Base-by-base conservation (phyloP, 2,888 invertebrate genomes). In the Mystacides longicornis region DNA sequence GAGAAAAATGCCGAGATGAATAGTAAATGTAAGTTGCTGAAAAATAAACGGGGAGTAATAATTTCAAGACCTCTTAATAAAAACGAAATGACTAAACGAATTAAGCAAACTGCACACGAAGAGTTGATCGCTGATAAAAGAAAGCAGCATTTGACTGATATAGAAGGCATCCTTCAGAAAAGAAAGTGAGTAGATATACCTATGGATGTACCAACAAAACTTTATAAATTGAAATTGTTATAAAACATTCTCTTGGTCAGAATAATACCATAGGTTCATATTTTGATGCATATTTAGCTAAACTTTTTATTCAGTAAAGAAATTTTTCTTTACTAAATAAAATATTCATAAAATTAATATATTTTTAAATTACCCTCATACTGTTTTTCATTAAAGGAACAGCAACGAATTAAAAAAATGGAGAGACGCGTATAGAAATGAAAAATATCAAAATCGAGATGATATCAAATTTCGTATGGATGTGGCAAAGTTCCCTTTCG, bases 81-180 rank as follows among this genome's bases (percentile, higher is more conserved):
- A 55, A 61, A 63, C 1, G 64, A 67, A 19, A 68, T 70, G 50
- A 67, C 69, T 19, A 64, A 66, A 23, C 73, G 69, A 62, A 71
- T 78, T 14, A 71, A 71, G 27, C 71, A 73, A 23, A 70, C 65
- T 22, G 69, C 70, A 58, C 63, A 80, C 3, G 76, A 69, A 65
- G 76, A 80, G 18, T 62, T 75, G 23, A 80, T 81, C 67, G 64
- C 81, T 57, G 74, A 74, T 58, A 81, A 80, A 65, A 73, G 81
- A 18, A 80, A 74, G 66, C 76, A 80, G 22, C 65, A 82, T 58
- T 65, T 84, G 46, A 71, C 65, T 3, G 73, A 71, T 50, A 78
- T 80, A 63, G 79, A 82, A 48, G 74, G 73, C 63, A 75, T 78
- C 59, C 65, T 85, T 52, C 84, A 85, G 64, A 80, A 76, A 57